Evolutionary conservation across 23 tunicate species (phyloP), one percentile per base, ranked within the genome.

Genomic region (Trididemnum clinides): DNA sequence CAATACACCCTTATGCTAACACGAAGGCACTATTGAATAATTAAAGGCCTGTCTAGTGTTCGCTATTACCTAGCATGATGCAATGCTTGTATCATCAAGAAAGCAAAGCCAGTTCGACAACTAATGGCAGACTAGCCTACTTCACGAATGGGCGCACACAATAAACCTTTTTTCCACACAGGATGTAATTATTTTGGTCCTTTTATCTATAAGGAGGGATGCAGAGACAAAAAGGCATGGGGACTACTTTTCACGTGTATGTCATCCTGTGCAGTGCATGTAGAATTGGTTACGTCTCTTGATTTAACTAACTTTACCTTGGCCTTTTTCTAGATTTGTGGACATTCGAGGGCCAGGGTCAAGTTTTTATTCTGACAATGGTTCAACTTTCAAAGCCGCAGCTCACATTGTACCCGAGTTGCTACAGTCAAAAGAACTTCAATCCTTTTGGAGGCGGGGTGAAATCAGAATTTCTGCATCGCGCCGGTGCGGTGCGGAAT

Each of bases 111-210:
- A 23, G 10, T 73, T 36, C 28, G 80, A 7, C 80, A 73, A 38
- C 57, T 36, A 2, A 73, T 73, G 80, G 28, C 57, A 2, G 80
- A 73, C 80, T 30, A 36, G 5, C 80, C 80, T 1, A 2, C 3
- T 6, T 37, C 57, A 2, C 54, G 57, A 12, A 3, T 39, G 3
- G 57, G 57, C 2, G 80, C 57, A 5, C 18, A 73, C 28, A 73
- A 73, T 2, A 73, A 73, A 26, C 80, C 80, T 2, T 73, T 73
- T 73, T 36, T 28, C 27, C 25, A 37, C 57, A 20, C 31, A 22
- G 80, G 54, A 4, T 7, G 28, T 5, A 57, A 73, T 38, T 73
- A 73, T 28, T 38, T 73, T 36, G 80, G 80, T 5, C 80, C 80
- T 73, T 38, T 36, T 3, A 10, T 22, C 4, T 73, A 36, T 57